A percentile compares a stretch with the other conserved stretches of the same genome.
Evolutionary conservation across 2,888 invertebrate genomes (phyloP).

Genomic region (Tipula helvola): DNA sequence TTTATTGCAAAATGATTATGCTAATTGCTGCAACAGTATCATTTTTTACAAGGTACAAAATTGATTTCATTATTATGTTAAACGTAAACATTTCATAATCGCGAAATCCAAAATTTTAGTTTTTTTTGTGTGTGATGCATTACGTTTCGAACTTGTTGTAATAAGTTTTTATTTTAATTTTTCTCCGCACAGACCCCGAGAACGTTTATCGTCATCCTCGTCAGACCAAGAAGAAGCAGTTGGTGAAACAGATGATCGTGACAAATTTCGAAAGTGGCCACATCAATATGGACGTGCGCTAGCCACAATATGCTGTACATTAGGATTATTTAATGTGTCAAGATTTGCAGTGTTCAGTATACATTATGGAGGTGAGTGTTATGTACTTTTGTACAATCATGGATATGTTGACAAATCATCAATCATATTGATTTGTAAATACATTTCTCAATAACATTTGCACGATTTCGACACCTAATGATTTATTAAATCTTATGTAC

Average conservation of each 20-base stretch:
- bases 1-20: neutral
- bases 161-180: neutral
- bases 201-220: constrained; percentile 15
- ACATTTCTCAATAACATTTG: neutral
- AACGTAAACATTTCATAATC: neutral
- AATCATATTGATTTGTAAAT: neutral
- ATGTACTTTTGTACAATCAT: neutral
- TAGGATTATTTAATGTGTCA: constrained; percentile 80
- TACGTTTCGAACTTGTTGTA: neutral
- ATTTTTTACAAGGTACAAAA: neutral
- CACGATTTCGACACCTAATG: neutral
- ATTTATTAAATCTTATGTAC: neutral
- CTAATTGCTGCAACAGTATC: constrained; percentile 6
- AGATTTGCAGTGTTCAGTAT: constrained; percentile 76
- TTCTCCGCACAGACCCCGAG: neutral
- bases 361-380: constrained; percentile 63
- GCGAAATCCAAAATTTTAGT: neutral
- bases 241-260: neutral
- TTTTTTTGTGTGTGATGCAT: neutral
- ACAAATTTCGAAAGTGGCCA: constrained; percentile 42
- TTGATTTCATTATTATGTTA: neutral
- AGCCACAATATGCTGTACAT: constrained; percentile 71
- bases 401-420: neutral
- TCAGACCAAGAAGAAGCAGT: constrained; percentile 13
- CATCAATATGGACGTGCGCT: constrained; percentile 64